Evolutionary conservation across 1,140 invertebrate genomes (phyloP).

Genomic region (Proales similis): DNA sequence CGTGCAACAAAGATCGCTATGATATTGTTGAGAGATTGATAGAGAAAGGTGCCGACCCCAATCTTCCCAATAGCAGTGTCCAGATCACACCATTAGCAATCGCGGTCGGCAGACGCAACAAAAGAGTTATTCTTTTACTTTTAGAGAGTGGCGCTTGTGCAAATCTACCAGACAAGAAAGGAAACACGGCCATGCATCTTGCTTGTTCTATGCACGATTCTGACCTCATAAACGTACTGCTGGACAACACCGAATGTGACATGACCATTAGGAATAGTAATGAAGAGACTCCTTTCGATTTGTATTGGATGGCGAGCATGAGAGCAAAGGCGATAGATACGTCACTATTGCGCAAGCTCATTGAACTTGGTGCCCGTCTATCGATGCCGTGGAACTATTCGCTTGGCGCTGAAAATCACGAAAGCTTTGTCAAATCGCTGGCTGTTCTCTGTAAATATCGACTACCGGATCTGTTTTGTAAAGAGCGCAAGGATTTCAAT

Average conservation of each 20-base stretch:
- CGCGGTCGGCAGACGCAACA: slow-evolving; percentile 3
- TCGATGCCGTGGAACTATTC: slow-evolving; percentile 33
- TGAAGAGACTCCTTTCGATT: slow-evolving; percentile 23
- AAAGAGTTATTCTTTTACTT: neutral
- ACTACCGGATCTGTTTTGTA: neutral
- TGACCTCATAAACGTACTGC: neutral
- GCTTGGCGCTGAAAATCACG: slow-evolving; percentile 1
- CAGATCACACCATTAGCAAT: slow-evolving; percentile 24
- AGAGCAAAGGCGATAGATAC: slow-evolving; percentile 7
- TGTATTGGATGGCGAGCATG: neutral
- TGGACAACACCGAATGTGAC: slow-evolving; percentile 32
- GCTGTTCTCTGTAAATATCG: slow-evolving; percentile 19
- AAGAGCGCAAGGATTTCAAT: neutral
- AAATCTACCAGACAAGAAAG: slow-evolving; percentile 34
- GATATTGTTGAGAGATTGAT: slow-evolving; percentile 21
- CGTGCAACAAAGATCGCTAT: slow-evolving; percentile 20
- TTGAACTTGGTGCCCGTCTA: slow-evolving; percentile 5
- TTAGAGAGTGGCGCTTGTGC: slow-evolving; percentile 28
- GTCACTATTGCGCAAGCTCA: neutral
- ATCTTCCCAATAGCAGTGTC: slow-evolving; percentile 6
- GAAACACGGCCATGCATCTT: slow-evolving; percentile 15
- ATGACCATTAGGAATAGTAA: slow-evolving; percentile 9
- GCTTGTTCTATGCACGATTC: slow-evolving; percentile 1
- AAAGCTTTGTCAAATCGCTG: slow-evolving; percentile 3
- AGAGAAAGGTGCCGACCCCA: slow-evolving; percentile 32